phyloP scores from a whole-genome alignment of 1,140 invertebrate species.

The Pseudoatta argentina region DNA sequence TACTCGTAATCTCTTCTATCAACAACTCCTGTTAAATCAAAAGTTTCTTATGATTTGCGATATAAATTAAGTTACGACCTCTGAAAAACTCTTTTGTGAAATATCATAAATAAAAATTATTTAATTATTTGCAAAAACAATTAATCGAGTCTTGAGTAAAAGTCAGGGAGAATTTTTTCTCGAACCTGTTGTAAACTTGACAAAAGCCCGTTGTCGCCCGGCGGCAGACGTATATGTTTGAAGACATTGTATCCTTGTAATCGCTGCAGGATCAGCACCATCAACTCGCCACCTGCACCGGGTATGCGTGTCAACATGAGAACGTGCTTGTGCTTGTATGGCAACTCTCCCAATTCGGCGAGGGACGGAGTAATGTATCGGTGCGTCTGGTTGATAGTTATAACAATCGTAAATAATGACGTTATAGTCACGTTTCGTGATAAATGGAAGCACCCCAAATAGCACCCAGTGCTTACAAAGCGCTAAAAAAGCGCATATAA shows the following conservation, averaged over 20 bases:
- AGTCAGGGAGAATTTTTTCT: not conserved
- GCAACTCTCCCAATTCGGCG: conserved; percentile 85
- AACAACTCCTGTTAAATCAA: conserved; percentile 85
- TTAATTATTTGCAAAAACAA: not conserved
- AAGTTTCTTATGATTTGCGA: not conserved
- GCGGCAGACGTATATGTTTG: conserved; percentile 87
- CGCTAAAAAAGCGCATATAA: no score
- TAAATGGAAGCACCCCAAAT: not conserved
- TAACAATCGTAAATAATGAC: conserved; percentile 3
- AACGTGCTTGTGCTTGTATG: conserved; percentile 86
- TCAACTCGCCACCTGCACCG: conserved; percentile 89
- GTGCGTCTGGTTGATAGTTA: conserved; percentile 61
- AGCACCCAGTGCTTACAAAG: no score
- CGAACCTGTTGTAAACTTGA: conserved; percentile 85
- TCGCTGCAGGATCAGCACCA: conserved; percentile 89
- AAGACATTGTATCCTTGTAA: conserved; percentile 89
- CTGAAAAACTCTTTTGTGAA: not conserved
- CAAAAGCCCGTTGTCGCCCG: conserved; percentile 83
- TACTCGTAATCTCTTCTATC: conserved; percentile 87
- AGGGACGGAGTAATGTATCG: conserved; percentile 87
- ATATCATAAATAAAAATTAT: not conserved
- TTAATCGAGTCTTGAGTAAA: not conserved
- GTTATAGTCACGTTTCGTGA: not conserved
- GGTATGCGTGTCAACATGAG: conserved; percentile 90
- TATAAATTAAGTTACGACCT: not conserved